These are phyloP conservation scores for Acanthopagrus latus DNA, from an alignment of 2,797 vertebrate genomes.

Conservation along the genomic window DNA sequence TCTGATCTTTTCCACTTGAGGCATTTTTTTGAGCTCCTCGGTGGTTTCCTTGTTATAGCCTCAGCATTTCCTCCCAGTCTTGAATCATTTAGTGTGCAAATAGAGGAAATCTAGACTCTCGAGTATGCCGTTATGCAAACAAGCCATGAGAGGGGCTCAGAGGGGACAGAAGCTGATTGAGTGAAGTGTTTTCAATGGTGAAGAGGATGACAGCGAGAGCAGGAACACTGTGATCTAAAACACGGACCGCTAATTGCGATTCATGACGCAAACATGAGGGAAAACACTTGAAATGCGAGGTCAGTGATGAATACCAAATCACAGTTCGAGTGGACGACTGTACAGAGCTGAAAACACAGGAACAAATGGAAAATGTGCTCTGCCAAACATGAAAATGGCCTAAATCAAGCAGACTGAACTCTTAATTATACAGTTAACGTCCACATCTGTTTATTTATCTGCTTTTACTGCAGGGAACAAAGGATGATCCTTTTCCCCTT, in stretches of 20 bases:
- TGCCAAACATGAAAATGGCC: slow-evolving; percentile 45
- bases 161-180: slow-evolving; percentile 17
- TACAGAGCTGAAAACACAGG: slow-evolving; percentile 10
- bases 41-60: not conserved
- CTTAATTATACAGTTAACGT: slow-evolving; percentile 43
- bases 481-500: not conserved
- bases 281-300: slow-evolving; percentile 30
- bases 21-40: not conserved
- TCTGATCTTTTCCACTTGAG: slow-evolving; percentile 4
- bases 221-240: slow-evolving; percentile 17
- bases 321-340: slow-evolving; percentile 31
- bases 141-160: not conserved
- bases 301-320: slow-evolving; percentile 54
- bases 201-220: slow-evolving; percentile 22
- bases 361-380: slow-evolving; percentile 34
- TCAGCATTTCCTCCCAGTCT: not conserved
- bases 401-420: slow-evolving; percentile 32
- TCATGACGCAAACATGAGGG: slow-evolving; percentile 24
- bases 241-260: slow-evolving; percentile 41
- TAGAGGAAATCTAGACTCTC: not conserved
- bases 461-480: slow-evolving; percentile 13
- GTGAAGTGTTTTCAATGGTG: slow-evolving; percentile 51
- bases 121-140: slow-evolving; percentile 40
- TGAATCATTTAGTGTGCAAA: slow-evolving; percentile 30
- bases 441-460: slow-evolving; percentile 20